Evolutionary conservation across 2,797 vertebrate genomes (phyloP).

Genomic region (Mormyrops boulengeri): DNA sequence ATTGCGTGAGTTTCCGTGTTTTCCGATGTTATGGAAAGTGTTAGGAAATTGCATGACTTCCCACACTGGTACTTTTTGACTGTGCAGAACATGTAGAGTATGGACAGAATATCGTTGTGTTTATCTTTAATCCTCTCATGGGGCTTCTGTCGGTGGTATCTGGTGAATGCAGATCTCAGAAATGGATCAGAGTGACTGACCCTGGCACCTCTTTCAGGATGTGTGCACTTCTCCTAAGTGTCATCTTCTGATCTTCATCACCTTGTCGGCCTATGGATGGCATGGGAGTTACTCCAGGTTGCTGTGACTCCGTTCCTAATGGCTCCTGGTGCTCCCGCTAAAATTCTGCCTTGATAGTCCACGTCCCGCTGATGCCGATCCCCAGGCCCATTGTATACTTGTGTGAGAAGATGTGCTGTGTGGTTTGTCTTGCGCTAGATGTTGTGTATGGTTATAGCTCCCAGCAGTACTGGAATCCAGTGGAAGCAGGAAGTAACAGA

Average conservation of each 20-base stretch:
- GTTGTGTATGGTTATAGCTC: not conserved
- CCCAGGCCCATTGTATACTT: not conserved
- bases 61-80: not conserved
- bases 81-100: not conserved
- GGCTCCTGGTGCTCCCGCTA: not conserved
- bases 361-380: too few species aligned
- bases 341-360: not conserved
- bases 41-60: too few species aligned
- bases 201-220: not conserved
- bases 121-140: not conserved
- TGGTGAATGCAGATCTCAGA: not conserved
- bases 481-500: not conserved
- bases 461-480: not conserved
- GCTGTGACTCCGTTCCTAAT: not conserved
- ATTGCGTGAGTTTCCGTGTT: not conserved
- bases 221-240: not conserved
- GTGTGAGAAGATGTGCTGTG: not conserved
- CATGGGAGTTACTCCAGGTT: not conserved
- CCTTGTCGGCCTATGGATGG: not conserved
- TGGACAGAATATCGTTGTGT: not conserved
- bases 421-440: not conserved
- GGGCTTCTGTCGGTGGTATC: not conserved
- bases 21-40: not conserved
- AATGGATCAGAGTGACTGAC: conserved; percentile 1
- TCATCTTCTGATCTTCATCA: not conserved